A percentile compares a stretch with the other conserved stretches of the same genome.
These are phyloP conservation scores for Scelioninae gen. 1 DNA, from an alignment of 2,888 invertebrate genomes.

Conservation along the genomic window DNA sequence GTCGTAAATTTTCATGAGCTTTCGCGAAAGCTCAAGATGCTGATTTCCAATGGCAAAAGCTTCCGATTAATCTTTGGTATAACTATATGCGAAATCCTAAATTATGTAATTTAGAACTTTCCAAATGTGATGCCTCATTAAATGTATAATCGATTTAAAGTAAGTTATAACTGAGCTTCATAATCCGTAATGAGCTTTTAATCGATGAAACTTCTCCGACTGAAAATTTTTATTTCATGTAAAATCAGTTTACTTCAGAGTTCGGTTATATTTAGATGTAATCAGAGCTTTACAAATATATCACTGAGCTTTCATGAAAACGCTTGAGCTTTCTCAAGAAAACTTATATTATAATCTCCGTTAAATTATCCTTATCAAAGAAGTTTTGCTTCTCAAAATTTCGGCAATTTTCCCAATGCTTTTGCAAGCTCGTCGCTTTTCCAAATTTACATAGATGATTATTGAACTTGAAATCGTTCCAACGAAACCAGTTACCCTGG, in stretches of 20 bases:
- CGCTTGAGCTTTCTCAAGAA: too few relatives aligned
- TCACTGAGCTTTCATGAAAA: too few relatives aligned
- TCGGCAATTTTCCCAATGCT: background rate
- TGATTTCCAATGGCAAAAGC: background rate
- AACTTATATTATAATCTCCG: too few relatives aligned
- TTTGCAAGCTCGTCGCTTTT: background rate
- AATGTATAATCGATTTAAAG: too few relatives aligned
- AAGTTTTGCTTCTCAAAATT: background rate
- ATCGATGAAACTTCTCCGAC: too few relatives aligned
- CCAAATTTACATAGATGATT: conserved; percentile 17
- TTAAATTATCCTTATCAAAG: background rate
- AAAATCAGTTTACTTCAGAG: too few relatives aligned
- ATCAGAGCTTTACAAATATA: too few relatives aligned
- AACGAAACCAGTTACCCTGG: conserved; percentile 30
- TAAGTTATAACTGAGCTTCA: too few relatives aligned
- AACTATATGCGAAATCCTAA: background rate
- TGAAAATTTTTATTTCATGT: too few relatives aligned
- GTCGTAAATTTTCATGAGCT: conserved; percentile 16
- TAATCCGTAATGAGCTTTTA: too few relatives aligned
- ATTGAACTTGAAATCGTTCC: conserved; percentile 37
- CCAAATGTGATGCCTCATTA: too few relatives aligned
- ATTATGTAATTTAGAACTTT: background rate
- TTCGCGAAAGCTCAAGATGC: background rate
- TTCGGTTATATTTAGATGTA: too few relatives aligned
- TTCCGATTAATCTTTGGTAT: background rate